These are phyloP conservation scores for Micronycteris hirsuta DNA, from an alignment of 2,113 vertebrate species.

Conservation along the genomic window DNA sequence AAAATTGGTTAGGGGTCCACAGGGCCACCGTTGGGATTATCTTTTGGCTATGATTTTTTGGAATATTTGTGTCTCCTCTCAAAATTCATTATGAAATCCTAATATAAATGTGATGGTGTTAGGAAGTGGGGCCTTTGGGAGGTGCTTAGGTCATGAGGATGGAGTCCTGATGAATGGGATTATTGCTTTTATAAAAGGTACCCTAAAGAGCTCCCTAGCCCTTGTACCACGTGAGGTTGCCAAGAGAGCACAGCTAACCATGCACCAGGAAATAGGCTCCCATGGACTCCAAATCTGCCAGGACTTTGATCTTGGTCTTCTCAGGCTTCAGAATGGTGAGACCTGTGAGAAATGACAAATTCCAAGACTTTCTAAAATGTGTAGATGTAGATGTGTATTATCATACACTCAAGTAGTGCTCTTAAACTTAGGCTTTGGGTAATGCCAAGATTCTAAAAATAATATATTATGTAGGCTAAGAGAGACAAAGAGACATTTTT, in stretches of 20 bases:
- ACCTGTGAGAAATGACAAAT: background rate
- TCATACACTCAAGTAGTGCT: background rate
- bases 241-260: background rate
- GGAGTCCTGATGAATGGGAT: background rate
- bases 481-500: background rate
- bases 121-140: background rate
- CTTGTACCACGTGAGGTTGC: background rate
- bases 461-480: background rate
- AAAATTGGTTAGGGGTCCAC: background rate
- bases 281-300: background rate
- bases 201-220: background rate
- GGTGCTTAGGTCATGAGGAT: background rate
- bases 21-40: background rate
- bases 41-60: background rate
- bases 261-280: background rate
- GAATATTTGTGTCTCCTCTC: background rate
- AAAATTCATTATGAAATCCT: background rate
- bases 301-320: background rate
- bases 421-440: constrained; percentile 24
- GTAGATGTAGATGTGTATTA: background rate
- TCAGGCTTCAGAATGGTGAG: background rate
- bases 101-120: background rate
- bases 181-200: background rate
- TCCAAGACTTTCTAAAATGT: background rate
- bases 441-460: constrained; percentile 44